Evolutionary conservation across 1,140 invertebrate genomes (phyloP), one percentile per base, ranked within the genome.

Genomic region (Caenorhabditis brenneri): DNA sequence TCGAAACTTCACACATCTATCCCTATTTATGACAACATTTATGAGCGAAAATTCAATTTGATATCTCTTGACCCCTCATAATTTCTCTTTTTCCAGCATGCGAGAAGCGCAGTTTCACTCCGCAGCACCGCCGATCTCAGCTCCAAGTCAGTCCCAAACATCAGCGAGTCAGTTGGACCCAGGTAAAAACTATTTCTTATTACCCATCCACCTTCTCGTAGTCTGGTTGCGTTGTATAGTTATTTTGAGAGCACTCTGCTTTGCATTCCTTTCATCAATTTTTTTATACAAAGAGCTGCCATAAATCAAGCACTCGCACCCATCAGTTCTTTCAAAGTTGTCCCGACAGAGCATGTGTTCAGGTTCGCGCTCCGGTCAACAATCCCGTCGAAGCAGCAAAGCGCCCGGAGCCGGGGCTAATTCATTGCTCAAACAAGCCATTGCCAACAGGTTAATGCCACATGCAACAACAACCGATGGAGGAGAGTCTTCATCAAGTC

Each of bases 351-450:
- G 79, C 79, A 53, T 53, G 79, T 80, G 48, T 80, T 80, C 36
- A 55, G 51, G 51, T 80, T 80, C 51, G 48, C 48, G 79, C n/a
- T 51, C 29, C 31, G 79, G 51, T 53, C 46, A 74, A 74, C 79
- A 48, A 36, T 65, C 31, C 24, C 84, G 9, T 46, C 49, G 65
- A 49, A 49, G 29, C 80, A 51, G 46, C 65, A 74, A 74, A 36
- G 36, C 84, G 16, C 10, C 65, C 29, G 78, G 80, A 5, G 27
- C 22, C 81, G 80, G 83, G 16, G 78, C 78, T 84, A 84, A 85
- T 53, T 65, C 60, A 33, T 79, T 88, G 79, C 85, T 88, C 36
- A 88, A 88, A 87, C 88, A 86, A 58, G 88, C 88, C 4, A 84
- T 88, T 79, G 88, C 87, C 15, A 88, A 88, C 79, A 83, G 87